Base-by-base conservation (phyloP, 2,113 vertebrate species). In the Menura novaehollandiae region DNA sequence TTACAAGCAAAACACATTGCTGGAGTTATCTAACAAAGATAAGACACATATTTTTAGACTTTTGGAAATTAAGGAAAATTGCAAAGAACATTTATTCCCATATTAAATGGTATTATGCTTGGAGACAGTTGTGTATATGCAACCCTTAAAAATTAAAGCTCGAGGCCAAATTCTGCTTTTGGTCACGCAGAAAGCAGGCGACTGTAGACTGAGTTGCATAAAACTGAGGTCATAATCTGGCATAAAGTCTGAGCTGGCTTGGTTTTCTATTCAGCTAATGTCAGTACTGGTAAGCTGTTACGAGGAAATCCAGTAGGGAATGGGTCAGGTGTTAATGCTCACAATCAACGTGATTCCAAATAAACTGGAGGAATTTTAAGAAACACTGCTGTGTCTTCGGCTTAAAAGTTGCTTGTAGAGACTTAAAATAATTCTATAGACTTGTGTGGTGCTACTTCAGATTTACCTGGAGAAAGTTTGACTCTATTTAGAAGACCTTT, bases 181-280 rank as follows among this genome's bases (percentile, higher is more conserved):
- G 86, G 82, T 90, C 93, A 88, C 2, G 6, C 67, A 91, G 85
- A 94, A 88, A 88, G 30, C 63, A 88, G n/a, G 72, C 32, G 4
- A 91, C 82, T 88, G 7, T 47, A 74, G 68, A 58, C 55, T 76
- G 49, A 91, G 79, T 75, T 90, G 75, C 82, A 59, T 46, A n/a
- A 81, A 92, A 81, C 72, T 94, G 93, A 97, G 93, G 69, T 95
- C 90, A 95, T 96, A 67, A 92, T 90, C 72, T 96, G 95, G 93
- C 91, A 90, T 83, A 63, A 52, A 80, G 15, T 94, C 64, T 91
- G 51, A 94, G 39, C 85, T 96, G 90, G 67, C 90, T 91, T n/a
- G 23, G 27, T 81, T 72, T 90, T 92, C 63, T 78, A 7, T 52
- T 77, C 59, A 73, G 24, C 43, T 96, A 80, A 46, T 90, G 55